Conservation (phyloP, 2,797 vertebrate genomes). For the Trachops cirrhosus region DNA sequence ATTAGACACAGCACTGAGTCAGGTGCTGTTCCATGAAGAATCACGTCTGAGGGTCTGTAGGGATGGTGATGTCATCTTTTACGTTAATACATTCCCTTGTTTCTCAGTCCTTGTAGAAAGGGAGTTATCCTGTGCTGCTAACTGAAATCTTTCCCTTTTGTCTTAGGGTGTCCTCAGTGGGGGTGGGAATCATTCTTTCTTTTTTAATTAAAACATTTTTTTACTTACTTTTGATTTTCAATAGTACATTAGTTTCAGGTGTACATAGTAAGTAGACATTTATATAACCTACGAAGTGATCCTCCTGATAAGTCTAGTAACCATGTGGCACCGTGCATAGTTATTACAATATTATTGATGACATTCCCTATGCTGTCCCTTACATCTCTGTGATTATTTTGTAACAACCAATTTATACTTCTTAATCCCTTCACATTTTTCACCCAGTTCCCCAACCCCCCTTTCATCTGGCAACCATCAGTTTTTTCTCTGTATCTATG, state of each 20-base stretch:
- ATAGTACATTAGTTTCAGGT: background rate
- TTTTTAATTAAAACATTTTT: background rate
- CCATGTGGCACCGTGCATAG: background rate
- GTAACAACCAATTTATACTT: background rate
- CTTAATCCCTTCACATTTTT: background rate
- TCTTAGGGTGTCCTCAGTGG: background rate
- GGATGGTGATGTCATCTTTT: background rate
- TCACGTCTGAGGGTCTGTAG: background rate
- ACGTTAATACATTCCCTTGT: background rate
- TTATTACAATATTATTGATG: background rate
- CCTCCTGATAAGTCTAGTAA: background rate
- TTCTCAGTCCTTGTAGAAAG: background rate
- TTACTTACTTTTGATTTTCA: background rate
- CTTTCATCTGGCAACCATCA: background rate
- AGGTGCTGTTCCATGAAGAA: background rate
- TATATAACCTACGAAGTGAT: background rate
- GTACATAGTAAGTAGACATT: background rate
- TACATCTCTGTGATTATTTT: background rate
- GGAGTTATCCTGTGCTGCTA: background rate
- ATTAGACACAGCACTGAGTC: background rate
- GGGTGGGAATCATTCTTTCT: background rate
- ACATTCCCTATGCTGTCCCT: background rate
- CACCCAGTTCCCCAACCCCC: background rate
- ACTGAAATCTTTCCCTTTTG: background rate
- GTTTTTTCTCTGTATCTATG: background rate